A percentile compares a stretch with the other conserved stretches of the same genome.
phyloP scores from a whole-genome alignment of 2,113 vertebrate species.

The Trichomycterus rosablanca region DNA sequence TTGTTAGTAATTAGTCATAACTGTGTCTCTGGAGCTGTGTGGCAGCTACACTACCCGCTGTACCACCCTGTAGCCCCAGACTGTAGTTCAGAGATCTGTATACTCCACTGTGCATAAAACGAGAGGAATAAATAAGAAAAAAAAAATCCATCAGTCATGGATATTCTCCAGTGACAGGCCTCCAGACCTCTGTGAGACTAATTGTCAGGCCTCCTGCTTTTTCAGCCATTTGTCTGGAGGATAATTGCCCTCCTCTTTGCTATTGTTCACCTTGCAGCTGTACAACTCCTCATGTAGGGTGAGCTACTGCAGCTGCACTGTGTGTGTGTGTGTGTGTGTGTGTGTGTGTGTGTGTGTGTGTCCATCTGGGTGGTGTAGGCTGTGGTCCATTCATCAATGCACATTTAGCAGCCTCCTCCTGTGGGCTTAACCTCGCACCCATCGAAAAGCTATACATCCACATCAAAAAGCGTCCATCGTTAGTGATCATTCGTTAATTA shows the following conservation, averaged over 20 bases:
- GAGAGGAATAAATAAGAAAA: constrained; percentile 1
- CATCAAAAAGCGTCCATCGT: constrained; percentile 56
- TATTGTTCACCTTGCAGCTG: constrained; percentile 68
- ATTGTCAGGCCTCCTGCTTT: constrained; percentile 52
- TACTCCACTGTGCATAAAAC: neutral
- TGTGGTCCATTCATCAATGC: constrained; percentile 61
- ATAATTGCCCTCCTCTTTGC: constrained; percentile 63
- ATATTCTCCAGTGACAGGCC: constrained; percentile 43
- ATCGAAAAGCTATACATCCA: constrained; percentile 53
- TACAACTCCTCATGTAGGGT: constrained; percentile 40
- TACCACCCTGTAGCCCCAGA: too few species aligned
- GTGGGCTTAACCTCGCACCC: constrained; percentile 48
- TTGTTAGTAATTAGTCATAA: too few species aligned
- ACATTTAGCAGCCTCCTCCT: constrained; percentile 53
- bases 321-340: constrained; percentile 26
- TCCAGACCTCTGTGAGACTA: constrained; percentile 53
- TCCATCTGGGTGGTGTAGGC: constrained; percentile 57
- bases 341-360: constrained; percentile 25
- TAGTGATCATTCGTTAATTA: constrained; percentile 70
- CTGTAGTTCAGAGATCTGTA: neutral
- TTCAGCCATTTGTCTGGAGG: constrained; percentile 58
- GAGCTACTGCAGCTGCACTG: constrained; percentile 35
- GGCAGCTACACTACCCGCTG: too few species aligned
- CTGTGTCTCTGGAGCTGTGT: too few species aligned
- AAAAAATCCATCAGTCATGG: constrained; percentile 4